Evolutionary conservation across 2,113 vertebrate species (phyloP), one percentile per base, ranked within the genome.

Genomic region (Ophthalmolycus amberensis): DNA sequence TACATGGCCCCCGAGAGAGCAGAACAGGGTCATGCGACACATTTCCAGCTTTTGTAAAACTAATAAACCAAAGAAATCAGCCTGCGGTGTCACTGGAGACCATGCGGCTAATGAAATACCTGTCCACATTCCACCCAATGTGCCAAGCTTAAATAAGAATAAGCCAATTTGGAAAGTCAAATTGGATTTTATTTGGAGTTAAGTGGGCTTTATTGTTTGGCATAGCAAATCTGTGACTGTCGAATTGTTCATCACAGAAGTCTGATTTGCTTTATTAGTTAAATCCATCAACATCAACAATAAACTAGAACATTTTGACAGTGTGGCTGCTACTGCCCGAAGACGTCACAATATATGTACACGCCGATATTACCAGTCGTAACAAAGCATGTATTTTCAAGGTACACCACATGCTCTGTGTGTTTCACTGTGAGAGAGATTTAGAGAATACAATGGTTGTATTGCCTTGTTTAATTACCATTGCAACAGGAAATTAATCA

Each of bases 21-120:
- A 34, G 65, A 34, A 5, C 56, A 16, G 42, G 79, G 77, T 63
- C 77, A 87, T 34, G 15, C 63, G 34, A 18, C 59, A 59, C 48
- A 42, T 69, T 73, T 80, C 50, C 62, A 69, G 69, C 59, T 76
- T 74, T 46, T 79, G 78, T 76, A 84, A 85, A 86, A 70, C 75
- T 42, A 89, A 88, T 82, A 88, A 89, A 87, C 82, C 77, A 70
- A 48, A 34, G 29, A 83, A 86, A 91, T 89, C 58, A 79, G 50
- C 59, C 71, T 18, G 25, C 25, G 18, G 50, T 52, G 82, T 75
- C 74, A 71, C 32, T 37, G 29, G 78, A 80, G 79, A 86, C 67
- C 37, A 11, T 3, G 64, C n/a, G 7, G 34, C 37, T 82, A 73
- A 84, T 82, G 75, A 68, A 82, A 77, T 73, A 82, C 40, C 71